These are phyloP conservation scores for Nymphalis polychloros DNA, from an alignment of 2,888 invertebrate genomes.

Conservation along the genomic window DNA sequence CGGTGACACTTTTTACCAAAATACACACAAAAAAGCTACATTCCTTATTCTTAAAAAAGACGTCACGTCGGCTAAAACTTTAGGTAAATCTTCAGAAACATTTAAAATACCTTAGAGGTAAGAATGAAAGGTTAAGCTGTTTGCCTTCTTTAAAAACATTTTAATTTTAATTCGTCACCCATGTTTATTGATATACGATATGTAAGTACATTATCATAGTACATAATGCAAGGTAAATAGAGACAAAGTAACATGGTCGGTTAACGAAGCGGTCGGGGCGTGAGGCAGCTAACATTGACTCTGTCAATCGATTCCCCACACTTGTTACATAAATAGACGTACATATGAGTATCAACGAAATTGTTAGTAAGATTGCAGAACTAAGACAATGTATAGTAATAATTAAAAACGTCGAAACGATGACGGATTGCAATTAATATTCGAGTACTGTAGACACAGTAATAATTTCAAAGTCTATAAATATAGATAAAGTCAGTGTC, in stretches of 20 bases:
- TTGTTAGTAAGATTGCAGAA: slow-evolving; percentile 12
- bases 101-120: too few relatives aligned
- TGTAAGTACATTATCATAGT: slow-evolving; percentile 8
- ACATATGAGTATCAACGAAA: slow-evolving; percentile 18
- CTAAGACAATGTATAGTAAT: background rate
- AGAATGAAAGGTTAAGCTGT: too few relatives aligned
- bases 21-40: too few relatives aligned
- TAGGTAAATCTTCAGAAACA: too few relatives aligned
- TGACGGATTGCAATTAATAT: background rate
- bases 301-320: slow-evolving; percentile 42
- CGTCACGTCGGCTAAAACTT: too few relatives aligned
- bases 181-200: too few relatives aligned
- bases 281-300: slow-evolving; percentile 43
- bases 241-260: slow-evolving; percentile 35
- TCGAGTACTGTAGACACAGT: background rate
- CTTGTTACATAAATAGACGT: slow-evolving; percentile 33
- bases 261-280: slow-evolving; percentile 44
- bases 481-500: background rate
- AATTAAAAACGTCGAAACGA: background rate
- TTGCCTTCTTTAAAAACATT: too few relatives aligned
- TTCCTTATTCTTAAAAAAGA: too few relatives aligned
- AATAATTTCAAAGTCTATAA: background rate
- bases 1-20: too few relatives aligned
- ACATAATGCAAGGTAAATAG: slow-evolving; percentile 29
- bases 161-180: too few relatives aligned